Percentiles rank a stretch among this genome's conserved stretches.
Conservation (phyloP, 2,113 vertebrate species). For the Brienomyrus brachyistius region DNA sequence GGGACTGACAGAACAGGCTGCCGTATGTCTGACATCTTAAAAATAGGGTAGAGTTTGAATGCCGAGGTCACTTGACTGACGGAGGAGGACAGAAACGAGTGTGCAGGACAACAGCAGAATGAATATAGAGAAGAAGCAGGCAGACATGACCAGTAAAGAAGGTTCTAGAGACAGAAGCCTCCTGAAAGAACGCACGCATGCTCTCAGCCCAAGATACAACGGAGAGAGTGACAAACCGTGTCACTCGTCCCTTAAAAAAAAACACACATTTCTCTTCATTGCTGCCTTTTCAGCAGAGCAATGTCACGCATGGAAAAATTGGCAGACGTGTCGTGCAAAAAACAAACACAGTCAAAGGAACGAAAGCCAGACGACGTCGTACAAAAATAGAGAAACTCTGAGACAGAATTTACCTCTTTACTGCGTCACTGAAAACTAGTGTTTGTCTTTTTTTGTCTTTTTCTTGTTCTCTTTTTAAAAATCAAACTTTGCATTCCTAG, state of each 20-base stretch:
- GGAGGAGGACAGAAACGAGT: neutral
- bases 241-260: constrained; percentile 54
- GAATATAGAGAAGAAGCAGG: constrained; percentile 38
- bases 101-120: constrained; percentile 20
- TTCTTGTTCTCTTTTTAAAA: neutral
- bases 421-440: constrained; percentile 40
- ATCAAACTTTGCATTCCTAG: constrained; percentile 23
- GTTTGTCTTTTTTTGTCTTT: constrained; percentile 24
- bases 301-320: constrained; percentile 68
- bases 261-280: constrained; percentile 43
- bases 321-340: constrained; percentile 65
- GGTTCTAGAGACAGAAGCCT: constrained; percentile 26
- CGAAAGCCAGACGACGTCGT: constrained; percentile 60
- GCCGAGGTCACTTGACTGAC: neutral
- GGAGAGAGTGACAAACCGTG: constrained; percentile 46
- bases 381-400: constrained; percentile 68
- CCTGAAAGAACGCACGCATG: constrained; percentile 16
- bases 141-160: constrained; percentile 36
- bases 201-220: constrained; percentile 36
- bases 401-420: constrained; percentile 47
- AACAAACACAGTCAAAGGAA: constrained; percentile 59
- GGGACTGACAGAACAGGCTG: neutral
- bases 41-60: neutral
- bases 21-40: constrained; percentile 38
- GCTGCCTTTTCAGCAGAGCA: constrained; percentile 49